Conservation (phyloP, 2,888 invertebrate genomes). For the Papilio protenor region DNA sequence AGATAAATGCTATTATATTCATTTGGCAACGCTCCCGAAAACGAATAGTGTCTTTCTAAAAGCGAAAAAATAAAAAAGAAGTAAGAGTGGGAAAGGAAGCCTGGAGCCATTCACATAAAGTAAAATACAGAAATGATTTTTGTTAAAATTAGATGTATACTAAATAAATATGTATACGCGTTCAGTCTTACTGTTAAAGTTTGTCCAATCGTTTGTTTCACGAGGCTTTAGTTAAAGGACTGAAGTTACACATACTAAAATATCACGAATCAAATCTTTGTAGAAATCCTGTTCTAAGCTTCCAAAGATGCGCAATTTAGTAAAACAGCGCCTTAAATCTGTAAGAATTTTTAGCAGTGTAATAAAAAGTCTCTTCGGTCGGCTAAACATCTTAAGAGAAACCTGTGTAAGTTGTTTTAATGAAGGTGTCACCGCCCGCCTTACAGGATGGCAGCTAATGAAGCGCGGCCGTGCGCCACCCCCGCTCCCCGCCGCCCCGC, state of each 20-base stretch:
- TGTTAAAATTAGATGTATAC: no score
- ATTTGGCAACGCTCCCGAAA: neutral
- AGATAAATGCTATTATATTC: neutral
- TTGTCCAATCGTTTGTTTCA: no score
- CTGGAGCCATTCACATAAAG: neutral
- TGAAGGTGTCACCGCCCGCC: constrained; percentile 10
- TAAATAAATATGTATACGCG: no score
- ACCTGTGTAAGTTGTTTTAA: constrained; percentile 25
- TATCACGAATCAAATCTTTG: no score
- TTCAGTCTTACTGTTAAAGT: no score
- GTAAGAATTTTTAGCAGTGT: neutral
- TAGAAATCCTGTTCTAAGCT: no score
- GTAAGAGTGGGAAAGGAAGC: neutral
- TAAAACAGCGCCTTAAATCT: neutral
- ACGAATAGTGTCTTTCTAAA: no score
- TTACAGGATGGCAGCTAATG: constrained; percentile 6
- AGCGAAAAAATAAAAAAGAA: neutral
- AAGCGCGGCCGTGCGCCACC: neutral
- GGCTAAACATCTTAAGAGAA: neutral
- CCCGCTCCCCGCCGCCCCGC: neutral
- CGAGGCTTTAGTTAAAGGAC: no score
- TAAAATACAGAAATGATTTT: no score
- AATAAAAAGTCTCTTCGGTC: neutral
- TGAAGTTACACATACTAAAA: no score
- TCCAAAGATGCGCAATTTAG: no score